Conservation (phyloP, 2,888 invertebrate species). For the Agrilus biguttatus region DNA sequence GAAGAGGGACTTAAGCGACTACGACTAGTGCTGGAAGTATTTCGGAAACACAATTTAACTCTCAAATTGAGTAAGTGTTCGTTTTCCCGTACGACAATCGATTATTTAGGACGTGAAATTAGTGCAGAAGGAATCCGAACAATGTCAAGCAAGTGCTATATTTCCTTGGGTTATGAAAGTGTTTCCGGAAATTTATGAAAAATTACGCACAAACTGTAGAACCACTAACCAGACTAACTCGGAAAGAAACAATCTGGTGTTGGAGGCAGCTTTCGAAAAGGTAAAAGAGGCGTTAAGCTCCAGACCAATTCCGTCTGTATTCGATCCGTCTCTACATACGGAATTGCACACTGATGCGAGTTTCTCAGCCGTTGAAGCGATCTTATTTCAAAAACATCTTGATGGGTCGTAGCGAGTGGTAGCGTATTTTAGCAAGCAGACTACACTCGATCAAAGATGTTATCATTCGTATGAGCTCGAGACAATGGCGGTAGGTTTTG, state of each 20-base stretch:
- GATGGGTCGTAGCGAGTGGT: constrained; percentile 5
- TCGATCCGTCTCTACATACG: constrained; percentile 4
- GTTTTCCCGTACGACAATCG: constrained; percentile 13
- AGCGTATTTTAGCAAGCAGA: constrained; percentile 11
- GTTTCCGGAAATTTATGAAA: constrained; percentile 15
- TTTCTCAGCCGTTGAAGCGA: background rate
- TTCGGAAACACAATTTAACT: constrained; percentile 16
- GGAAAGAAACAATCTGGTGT: constrained; percentile 3
- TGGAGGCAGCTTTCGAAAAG: constrained; percentile 4
- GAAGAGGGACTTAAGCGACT: background rate
- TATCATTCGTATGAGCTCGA: constrained; percentile 12
- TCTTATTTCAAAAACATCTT: background rate
- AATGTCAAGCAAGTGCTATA: constrained; percentile 15
- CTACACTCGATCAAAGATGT: constrained; percentile 7
- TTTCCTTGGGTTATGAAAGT: constrained; percentile 17
- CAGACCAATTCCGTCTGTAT: constrained; percentile 9
- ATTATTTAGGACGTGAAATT: constrained; percentile 17
- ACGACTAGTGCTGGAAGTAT: background rate
- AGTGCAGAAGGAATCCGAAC: constrained; percentile 13
- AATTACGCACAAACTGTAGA: constrained; percentile 10
- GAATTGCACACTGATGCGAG: constrained; percentile 11
- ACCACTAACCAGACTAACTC: constrained; percentile 9
- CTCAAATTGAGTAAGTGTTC: constrained; percentile 18
- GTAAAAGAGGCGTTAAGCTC: constrained; percentile 5
- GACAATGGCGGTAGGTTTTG: constrained; percentile 6